phyloP scores from a whole-genome alignment of 2,113 vertebrate species.

The Vulpes vulpes region DNA sequence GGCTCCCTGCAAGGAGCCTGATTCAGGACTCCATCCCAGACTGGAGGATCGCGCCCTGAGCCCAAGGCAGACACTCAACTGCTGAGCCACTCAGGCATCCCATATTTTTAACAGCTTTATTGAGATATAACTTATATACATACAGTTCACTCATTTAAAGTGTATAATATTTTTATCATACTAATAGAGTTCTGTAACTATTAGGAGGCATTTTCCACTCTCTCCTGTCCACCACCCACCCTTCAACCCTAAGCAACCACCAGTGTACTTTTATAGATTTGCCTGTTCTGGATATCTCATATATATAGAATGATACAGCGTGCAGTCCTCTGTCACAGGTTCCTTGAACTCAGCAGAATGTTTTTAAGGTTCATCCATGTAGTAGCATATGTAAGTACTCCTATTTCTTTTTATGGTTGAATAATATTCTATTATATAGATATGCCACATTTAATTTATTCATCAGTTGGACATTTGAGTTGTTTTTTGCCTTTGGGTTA shows the following conservation, averaged over 20 bases:
- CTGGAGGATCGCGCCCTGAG: no score
- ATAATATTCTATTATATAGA: neutral
- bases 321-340: neutral
- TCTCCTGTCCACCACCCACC: neutral
- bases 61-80: no score
- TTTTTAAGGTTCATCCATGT: neutral
- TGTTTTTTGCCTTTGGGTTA: neutral
- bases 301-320: neutral
- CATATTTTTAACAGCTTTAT: constrained; percentile 33
- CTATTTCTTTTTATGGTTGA: constrained; percentile 24
- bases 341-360: neutral
- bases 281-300: neutral
- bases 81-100: no score
- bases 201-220: neutral
- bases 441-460: neutral
- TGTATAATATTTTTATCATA: neutral
- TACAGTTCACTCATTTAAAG: neutral
- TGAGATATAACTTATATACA: neutral
- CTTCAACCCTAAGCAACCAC: neutral
- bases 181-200: neutral
- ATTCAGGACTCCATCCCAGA: no score
- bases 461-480: neutral
- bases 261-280: neutral
- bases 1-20: no score
- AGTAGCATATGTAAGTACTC: neutral